Conservation (phyloP, 2,113 vertebrate genomes). For the Prietella phreatophila region DNA sequence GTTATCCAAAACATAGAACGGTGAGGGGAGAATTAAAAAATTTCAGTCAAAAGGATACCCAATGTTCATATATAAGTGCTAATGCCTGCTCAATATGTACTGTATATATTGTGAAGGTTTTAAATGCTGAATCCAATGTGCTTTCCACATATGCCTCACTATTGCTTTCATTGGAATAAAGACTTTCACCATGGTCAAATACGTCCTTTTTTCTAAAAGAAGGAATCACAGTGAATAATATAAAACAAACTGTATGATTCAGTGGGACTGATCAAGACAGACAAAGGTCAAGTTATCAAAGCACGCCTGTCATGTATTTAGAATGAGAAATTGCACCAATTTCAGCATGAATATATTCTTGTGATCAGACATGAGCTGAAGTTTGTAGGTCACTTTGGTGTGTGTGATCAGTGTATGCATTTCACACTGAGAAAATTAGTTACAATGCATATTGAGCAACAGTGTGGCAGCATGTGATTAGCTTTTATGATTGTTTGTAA, state of each 20-base stretch:
- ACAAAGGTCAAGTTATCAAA: background rate
- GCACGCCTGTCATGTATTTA: background rate
- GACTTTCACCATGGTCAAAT: background rate
- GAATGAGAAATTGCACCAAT: background rate
- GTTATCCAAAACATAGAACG: background rate
- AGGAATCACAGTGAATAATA: background rate
- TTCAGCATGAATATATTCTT: background rate
- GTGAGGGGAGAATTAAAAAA: background rate
- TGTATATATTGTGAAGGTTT: background rate
- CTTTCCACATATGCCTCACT: background rate
- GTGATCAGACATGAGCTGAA: constrained; percentile 9
- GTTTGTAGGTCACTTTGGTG: constrained; percentile 40
- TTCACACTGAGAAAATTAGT: constrained; percentile 41
- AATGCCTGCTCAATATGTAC: background rate
- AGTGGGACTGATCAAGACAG: background rate
- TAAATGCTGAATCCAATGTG: background rate
- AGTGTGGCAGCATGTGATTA: constrained; percentile 29
- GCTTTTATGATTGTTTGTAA: constrained; percentile 31
- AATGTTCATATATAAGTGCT: background rate
- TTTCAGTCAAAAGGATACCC: background rate
- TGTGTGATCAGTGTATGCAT: constrained; percentile 35
- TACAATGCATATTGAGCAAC: constrained; percentile 32
- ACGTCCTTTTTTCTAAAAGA: background rate
- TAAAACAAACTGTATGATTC: background rate
- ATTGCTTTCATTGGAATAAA: background rate